phyloP scores from a whole-genome alignment of 1,140 invertebrate species.

The Archegozetes longisetosus region DNA sequence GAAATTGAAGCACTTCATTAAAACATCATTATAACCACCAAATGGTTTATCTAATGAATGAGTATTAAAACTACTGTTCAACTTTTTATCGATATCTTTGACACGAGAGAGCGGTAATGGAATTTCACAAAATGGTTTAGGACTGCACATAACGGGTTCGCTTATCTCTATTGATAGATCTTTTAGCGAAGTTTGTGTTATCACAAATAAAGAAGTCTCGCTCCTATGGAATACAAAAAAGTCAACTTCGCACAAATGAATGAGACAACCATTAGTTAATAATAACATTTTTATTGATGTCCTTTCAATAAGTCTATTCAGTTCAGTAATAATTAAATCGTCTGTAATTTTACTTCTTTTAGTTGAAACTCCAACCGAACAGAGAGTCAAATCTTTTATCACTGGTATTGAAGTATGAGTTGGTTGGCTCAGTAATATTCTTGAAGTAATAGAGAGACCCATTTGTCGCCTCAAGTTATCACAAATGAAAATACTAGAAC shows the following conservation, averaged over 20 bases:
- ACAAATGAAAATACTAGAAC: background rate
- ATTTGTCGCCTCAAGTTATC: slow-evolving; percentile 2
- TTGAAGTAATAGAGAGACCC: background rate
- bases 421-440: background rate
- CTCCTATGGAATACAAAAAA: background rate
- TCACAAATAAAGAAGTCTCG: background rate
- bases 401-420: background rate
- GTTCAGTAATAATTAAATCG: background rate
- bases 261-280: background rate
- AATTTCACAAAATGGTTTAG: background rate
- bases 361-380: background rate
- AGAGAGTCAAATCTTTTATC: background rate
- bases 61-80: slow-evolving; percentile 10
- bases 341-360: background rate
- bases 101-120: background rate
- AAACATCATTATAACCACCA: background rate
- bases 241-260: background rate
- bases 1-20: background rate
- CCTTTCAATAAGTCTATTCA: background rate
- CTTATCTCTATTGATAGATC: background rate
- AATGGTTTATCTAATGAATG: background rate
- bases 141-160: background rate
- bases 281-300: background rate
- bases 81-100: background rate
- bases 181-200: background rate